Evolutionary conservation across 2,888 invertebrate species (phyloP).

Genomic region (Ferrisia virgata): DNA sequence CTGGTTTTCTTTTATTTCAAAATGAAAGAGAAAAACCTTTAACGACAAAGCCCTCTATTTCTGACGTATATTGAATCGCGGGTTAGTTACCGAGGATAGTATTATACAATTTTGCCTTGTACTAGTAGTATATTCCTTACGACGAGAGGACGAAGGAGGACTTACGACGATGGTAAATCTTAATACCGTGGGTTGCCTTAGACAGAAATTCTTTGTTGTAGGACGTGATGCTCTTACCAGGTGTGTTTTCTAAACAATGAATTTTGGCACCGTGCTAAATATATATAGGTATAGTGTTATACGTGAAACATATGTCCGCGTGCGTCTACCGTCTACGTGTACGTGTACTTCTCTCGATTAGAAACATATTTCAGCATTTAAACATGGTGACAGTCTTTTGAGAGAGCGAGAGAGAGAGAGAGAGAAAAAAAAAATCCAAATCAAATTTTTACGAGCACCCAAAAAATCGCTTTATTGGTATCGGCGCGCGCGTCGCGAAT

Average conservation of each 20-base stretch:
- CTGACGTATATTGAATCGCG: slow-evolving; percentile 35
- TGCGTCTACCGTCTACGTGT: no score
- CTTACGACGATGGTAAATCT: no score
- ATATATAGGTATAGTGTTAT: no score
- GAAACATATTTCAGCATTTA: slow-evolving; percentile 26
- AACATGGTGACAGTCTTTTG: not conserved
- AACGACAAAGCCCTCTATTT: slow-evolving; percentile 38
- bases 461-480: not conserved
- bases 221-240: slow-evolving; percentile 43
- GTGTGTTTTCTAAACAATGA: slow-evolving; percentile 39
- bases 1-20: slow-evolving; percentile 44
- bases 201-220: slow-evolving; percentile 41
- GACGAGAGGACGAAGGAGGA: no score
- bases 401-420: not conserved
- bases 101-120: slow-evolving; percentile 36
- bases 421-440: not conserved
- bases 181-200: slow-evolving; percentile 39
- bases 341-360: slow-evolving; percentile 34
- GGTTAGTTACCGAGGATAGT: slow-evolving; percentile 32
- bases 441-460: not conserved
- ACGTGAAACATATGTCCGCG: slow-evolving; percentile 43
- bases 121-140: slow-evolving; percentile 43
- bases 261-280: slow-evolving; percentile 43
- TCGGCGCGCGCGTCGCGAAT: not conserved
- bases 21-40: slow-evolving; percentile 44